A percentile compares a stretch with the other conserved stretches of the same genome.
These are phyloP conservation scores for Limonius californicus DNA, from an alignment of 1,140 invertebrate species.

Conservation along the genomic window DNA sequence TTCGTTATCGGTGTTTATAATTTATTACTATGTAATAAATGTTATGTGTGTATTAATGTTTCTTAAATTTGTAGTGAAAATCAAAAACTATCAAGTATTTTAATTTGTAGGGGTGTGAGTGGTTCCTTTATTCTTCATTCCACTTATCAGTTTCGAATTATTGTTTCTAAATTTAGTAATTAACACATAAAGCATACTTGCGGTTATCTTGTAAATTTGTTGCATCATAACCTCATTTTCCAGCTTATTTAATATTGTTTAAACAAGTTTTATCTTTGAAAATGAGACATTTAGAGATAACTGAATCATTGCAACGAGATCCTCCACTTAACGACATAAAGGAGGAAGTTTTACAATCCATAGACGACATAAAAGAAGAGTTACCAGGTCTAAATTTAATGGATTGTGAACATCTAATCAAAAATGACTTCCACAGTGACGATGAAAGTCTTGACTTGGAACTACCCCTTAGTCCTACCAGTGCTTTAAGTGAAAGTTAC, in stretches of 20 bases:
- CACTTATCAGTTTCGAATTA: too few species aligned
- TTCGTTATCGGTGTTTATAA: too few species aligned
- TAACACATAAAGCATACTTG: neutral
- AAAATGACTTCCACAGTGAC: slow-evolving; percentile 15
- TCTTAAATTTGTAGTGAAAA: neutral
- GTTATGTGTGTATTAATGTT: too few species aligned
- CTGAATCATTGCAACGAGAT: neutral
- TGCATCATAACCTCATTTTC: too few species aligned
- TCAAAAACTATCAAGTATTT: too few species aligned
- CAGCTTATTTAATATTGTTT: too few species aligned
- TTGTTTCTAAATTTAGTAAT: neutral
- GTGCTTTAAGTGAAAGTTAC: slow-evolving; percentile 2
- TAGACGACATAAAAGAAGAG: slow-evolving; percentile 11
- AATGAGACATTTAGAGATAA: slow-evolving; percentile 24
- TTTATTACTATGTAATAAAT: too few species aligned
- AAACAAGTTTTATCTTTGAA: neutral
- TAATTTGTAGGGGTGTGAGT: too few species aligned
- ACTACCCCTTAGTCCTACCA: neutral
- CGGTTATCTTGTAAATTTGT: too few species aligned
- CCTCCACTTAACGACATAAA: slow-evolving; percentile 5
- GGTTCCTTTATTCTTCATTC: too few species aligned
- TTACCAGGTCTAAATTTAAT: slow-evolving; percentile 17
- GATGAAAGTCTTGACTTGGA: neutral
- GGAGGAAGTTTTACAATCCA: slow-evolving; percentile 17
- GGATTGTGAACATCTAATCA: slow-evolving; percentile 20